Conservation (phyloP, 2,888 invertebrate genomes). For the Melinopterus prodromus region DNA sequence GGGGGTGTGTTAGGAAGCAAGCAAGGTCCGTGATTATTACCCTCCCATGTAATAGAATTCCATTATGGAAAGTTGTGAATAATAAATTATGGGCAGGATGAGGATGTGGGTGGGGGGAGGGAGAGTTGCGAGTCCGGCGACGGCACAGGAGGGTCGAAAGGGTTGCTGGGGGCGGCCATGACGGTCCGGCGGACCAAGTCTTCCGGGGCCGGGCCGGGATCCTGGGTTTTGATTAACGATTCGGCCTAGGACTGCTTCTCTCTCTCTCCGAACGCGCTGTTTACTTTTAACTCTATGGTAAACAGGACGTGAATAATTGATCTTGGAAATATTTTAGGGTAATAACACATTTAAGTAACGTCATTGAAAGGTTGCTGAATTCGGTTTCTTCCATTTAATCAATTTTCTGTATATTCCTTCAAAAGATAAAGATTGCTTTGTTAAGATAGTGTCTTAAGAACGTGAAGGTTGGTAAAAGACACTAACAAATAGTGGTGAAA, state of each 20-base stretch:
- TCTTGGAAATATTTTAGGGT: slow-evolving; percentile 18
- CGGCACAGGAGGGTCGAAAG: slow-evolving; percentile 37
- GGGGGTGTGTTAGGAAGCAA: neutral
- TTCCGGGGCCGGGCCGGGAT: slow-evolving; percentile 46
- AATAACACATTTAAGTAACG: neutral
- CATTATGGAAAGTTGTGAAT: slow-evolving; percentile 58
- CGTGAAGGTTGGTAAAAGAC: too few species aligned
- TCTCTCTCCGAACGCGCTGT: slow-evolving; percentile 30
- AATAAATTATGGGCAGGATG: slow-evolving; percentile 54
- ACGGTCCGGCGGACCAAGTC: slow-evolving; percentile 64
- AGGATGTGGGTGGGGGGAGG: slow-evolving; percentile 48
- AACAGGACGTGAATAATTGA: slow-evolving; percentile 34
- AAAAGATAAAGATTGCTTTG: too few species aligned
- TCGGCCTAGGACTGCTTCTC: slow-evolving; percentile 39
- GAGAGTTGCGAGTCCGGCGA: slow-evolving; percentile 32
- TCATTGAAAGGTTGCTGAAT: too few species aligned
- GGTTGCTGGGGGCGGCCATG: slow-evolving; percentile 62
- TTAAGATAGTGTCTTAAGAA: too few species aligned
- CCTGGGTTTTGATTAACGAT: slow-evolving; percentile 56
- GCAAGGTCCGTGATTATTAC: slow-evolving; percentile 34
- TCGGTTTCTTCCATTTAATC: too few species aligned
- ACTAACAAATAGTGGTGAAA: too few species aligned
- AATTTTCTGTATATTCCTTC: too few species aligned
- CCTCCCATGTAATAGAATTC: slow-evolving; percentile 50
- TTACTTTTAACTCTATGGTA: slow-evolving; percentile 34